Evolutionary conservation across 30 jellyfish, hydroid and myxozoan genomes (phyloP), one percentile per base, ranked within the genome.

Genomic region (Aurelia aurita complex sp. Pacific): DNA sequence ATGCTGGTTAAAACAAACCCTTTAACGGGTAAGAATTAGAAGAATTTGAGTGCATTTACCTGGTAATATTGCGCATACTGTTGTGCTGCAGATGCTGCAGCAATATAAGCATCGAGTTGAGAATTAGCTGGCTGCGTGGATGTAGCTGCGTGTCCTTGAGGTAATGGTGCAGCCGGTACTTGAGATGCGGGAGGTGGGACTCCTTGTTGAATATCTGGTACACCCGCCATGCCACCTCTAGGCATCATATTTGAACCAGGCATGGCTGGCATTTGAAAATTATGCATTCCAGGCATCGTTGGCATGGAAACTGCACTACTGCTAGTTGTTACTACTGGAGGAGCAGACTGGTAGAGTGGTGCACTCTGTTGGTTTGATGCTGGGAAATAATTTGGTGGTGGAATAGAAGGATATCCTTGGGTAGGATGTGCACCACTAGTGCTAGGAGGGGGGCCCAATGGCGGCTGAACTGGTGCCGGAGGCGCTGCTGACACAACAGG

Each of bases 51-150:
- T 19, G 64, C 13, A 51, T 23, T 10, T 15, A 88, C 96, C 90
- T 88, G 85, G 69, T 88, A 88, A 51, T 88, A 88, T 66, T 88
- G 96, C 11, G 88, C 88, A 60, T 88, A 88, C 36, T 88, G 96
- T 51, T 88, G 96, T 3, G 96, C 96, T 2, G 91, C 96, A 54
- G 96, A 77, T 10, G 90, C 90, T 9, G 90, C 96, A 15, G 88
- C 87, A 38, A 67, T 81, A 46, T 81, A 77, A 7, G 88, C 75
- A 40, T 67, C 87, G n/a, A 82, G 91, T 64, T 76, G 87, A 10
- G 83, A 4, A 13, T 73, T 53, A 7, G 73, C 23, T 43, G 46
- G 89, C 53, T 57, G 84, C 12, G 83, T 40, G 38, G 91, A 0
- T 0, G 69, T 83, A 14, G 57, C 55, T 14, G 23, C 75, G 14